phyloP scores from a whole-genome alignment of 2,113 vertebrate species.

The Lophochroa leadbeateri region DNA sequence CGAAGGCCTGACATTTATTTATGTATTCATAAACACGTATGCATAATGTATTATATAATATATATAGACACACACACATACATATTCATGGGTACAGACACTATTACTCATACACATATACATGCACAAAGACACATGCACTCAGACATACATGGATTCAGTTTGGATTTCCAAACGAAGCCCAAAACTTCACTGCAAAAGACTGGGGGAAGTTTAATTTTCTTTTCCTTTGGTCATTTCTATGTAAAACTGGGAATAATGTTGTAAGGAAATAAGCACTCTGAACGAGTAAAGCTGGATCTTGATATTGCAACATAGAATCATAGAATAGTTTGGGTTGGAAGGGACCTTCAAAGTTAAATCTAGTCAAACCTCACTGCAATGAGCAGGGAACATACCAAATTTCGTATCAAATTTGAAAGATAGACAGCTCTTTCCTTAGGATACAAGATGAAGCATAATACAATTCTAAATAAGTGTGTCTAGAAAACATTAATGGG shows the following conservation, averaged over 20 bases:
- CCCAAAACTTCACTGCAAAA: background rate
- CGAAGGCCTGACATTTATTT: background rate
- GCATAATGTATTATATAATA: background rate
- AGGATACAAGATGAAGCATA: background rate
- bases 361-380: background rate
- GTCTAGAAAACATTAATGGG: background rate
- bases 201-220: background rate
- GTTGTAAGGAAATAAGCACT: background rate
- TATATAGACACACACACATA: background rate
- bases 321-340: background rate
- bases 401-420: background rate
- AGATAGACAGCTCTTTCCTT: background rate
- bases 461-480: background rate
- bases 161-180: background rate
- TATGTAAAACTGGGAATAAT: background rate
- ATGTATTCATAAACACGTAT: background rate
- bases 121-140: fast-evolving
- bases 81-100: background rate
- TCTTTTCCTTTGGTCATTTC: background rate
- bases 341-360: background rate
- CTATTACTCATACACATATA: fast-evolving
- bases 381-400: background rate
- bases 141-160: fast-evolving
- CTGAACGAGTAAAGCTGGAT: background rate
- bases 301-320: background rate